Conservation (phyloP, 2,888 invertebrate genomes). For the Nemotelus nigrinus region DNA sequence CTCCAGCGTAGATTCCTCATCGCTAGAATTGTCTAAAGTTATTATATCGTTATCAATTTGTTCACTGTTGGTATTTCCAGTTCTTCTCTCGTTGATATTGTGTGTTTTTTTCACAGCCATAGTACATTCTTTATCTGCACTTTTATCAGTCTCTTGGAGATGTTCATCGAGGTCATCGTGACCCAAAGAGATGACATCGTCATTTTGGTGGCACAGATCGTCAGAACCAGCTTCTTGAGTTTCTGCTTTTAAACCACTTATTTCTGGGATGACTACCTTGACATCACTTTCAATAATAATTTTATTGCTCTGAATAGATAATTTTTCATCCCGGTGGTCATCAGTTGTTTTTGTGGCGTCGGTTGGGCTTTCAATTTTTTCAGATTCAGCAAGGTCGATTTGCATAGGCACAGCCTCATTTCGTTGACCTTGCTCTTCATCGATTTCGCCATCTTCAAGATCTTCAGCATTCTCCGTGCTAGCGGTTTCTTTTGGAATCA, state of each 20-base stretch:
- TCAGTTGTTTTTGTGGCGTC: too few species aligned
- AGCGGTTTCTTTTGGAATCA: not conserved
- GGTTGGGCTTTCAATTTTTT: too few species aligned
- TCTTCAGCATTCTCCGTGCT: slow-evolving; percentile 55
- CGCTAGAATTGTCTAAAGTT: slow-evolving; percentile 48
- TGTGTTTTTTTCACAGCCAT: slow-evolving; percentile 1
- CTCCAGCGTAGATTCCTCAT: slow-evolving; percentile 49
- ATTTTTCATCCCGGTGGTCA: too few species aligned
- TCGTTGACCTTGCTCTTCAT: slow-evolving; percentile 50
- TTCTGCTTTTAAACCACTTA: not conserved
- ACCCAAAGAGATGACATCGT: slow-evolving; percentile 62
- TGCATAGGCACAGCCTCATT: too few species aligned
- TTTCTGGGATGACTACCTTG: too few species aligned
- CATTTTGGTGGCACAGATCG: slow-evolving; percentile 58
- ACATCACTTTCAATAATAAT: too few species aligned
- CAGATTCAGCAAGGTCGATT: too few species aligned
- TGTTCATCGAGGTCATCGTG: slow-evolving; percentile 63
- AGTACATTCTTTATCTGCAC: slow-evolving; percentile 47
- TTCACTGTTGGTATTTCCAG: not conserved
- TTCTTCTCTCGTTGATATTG: not conserved
- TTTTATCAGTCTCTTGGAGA: slow-evolving; percentile 60
- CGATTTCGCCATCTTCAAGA: slow-evolving; percentile 57
- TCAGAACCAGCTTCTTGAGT: not conserved
- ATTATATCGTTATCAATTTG: slow-evolving; percentile 31
- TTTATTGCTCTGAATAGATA: too few species aligned